Base-by-base conservation (phyloP, 1,140 invertebrate genomes). In the Cydia fagiglandana region DNA sequence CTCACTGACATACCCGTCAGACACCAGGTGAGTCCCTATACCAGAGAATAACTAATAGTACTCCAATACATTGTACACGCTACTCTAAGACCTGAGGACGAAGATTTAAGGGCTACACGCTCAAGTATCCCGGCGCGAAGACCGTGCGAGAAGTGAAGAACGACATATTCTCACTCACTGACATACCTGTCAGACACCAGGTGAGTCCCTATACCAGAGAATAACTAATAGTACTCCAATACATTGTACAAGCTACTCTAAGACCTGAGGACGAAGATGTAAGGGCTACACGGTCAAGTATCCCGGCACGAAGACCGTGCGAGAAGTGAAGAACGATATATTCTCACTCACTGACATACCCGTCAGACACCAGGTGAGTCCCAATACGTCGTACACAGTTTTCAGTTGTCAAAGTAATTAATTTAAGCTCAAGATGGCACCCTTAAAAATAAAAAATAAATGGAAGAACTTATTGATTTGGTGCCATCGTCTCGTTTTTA, bases 1-100 rank as follows among this genome's bases (percentile, higher is more conserved):
- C 90, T 98, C 75, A 97, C 96, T 75, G 95, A 97, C 89, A 96
- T 98, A 86, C 97, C 97, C 76, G 97, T 97, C 7, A 94, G 97
- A 53, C 50, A 53, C 2, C 50, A 53, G 50, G 50, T 53, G n/a
- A 53, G 50, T 53, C 50, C 15, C 47, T 15, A 13, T 50, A 15
- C 12, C n/a, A n/a, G n/a, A n/a, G n/a, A n/a, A n/a, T n/a, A n/a
- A n/a, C n/a, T n/a, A n/a, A n/a, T n/a, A n/a, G n/a, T n/a, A n/a
- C n/a, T n/a, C 15, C 47, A 50, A 13, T 50, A 15, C 12, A 4
- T 50, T 1, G 38, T 41, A 10, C 0, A 41, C 38, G 2, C 7
- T 41, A 41, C 10, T 41, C 38, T 41, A 41, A 41, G 7, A 10
- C 7, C 38, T 9, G 10, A 34, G 34, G 6, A 0, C 24, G 24